Evolutionary conservation across 1,140 invertebrate species (phyloP).

Genomic region (Panonychus citri): DNA sequence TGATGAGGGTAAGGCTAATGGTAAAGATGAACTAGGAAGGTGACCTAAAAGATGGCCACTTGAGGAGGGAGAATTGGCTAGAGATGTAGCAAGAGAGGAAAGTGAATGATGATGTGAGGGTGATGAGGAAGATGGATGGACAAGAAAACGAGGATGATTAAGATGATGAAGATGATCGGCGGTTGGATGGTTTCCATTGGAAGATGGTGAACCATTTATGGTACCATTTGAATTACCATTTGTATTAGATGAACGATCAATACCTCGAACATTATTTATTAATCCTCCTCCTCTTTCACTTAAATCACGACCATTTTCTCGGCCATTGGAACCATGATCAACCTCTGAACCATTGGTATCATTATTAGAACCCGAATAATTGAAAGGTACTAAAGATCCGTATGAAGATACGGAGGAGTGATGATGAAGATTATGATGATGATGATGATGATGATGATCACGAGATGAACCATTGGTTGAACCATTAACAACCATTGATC

Average conservation of each 20-base stretch:
- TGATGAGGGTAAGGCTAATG: neutral
- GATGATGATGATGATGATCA: neutral
- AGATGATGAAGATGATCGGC: no score
- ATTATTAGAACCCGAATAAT: neutral
- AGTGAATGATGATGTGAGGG: neutral
- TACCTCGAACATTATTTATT: no score
- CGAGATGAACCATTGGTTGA: neutral
- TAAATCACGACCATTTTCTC: neutral
- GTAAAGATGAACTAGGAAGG: neutral
- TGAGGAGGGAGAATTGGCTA: neutral
- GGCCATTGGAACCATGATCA: constrained; percentile 2
- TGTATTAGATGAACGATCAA: no score
- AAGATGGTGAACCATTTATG: neutral
- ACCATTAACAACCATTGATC: neutral
- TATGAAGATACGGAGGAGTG: neutral
- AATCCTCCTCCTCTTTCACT: neutral
- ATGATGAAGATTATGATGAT: neutral
- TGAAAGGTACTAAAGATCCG: neutral
- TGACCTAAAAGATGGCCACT: neutral
- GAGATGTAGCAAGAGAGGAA: neutral
- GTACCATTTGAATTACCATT: neutral
- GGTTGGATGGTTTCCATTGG: no score
- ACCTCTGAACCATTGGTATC: neutral
- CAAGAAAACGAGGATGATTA: no score
- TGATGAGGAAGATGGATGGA: no score